These are phyloP conservation scores for Corythoichthys haematopterus DNA, from an alignment of 2,113 vertebrate genomes.

Conservation along the genomic window DNA sequence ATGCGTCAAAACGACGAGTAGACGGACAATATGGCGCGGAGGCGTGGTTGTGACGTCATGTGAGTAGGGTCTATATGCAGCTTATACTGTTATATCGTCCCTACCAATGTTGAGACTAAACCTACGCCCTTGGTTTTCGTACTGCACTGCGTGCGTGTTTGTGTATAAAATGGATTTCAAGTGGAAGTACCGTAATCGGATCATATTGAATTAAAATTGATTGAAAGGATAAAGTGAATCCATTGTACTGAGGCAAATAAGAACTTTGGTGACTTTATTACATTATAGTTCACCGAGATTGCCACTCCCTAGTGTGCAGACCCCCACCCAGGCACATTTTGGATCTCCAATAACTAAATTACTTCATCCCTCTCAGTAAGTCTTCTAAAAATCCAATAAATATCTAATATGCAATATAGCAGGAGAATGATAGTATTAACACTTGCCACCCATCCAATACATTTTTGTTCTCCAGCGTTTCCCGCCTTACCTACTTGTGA, in stretches of 20 bases:
- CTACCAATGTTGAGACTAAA: too few species aligned
- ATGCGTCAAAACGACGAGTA: too few species aligned
- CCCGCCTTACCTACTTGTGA: background rate
- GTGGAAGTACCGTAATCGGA: background rate
- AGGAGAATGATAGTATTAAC: background rate
- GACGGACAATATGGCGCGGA: too few species aligned
- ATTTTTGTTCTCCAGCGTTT: background rate
- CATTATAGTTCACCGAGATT: background rate
- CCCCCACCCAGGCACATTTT: background rate
- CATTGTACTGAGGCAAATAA: background rate
- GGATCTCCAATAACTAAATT: background rate
- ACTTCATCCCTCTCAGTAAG: background rate
- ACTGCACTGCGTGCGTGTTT: background rate
- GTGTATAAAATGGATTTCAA: background rate
- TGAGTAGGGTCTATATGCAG: too few species aligned
- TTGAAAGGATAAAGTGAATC: background rate
- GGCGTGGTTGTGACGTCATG: too few species aligned
- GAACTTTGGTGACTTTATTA: background rate
- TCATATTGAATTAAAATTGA: background rate
- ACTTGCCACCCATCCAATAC: background rate
- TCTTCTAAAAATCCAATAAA: background rate
- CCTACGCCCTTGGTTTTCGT: too few species aligned
- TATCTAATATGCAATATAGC: background rate
- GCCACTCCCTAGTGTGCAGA: background rate
- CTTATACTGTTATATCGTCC: too few species aligned